Evolutionary conservation across 2,888 invertebrate species (phyloP), one percentile per base, ranked within the genome.

Genomic region (Agapostemon virescens): DNA sequence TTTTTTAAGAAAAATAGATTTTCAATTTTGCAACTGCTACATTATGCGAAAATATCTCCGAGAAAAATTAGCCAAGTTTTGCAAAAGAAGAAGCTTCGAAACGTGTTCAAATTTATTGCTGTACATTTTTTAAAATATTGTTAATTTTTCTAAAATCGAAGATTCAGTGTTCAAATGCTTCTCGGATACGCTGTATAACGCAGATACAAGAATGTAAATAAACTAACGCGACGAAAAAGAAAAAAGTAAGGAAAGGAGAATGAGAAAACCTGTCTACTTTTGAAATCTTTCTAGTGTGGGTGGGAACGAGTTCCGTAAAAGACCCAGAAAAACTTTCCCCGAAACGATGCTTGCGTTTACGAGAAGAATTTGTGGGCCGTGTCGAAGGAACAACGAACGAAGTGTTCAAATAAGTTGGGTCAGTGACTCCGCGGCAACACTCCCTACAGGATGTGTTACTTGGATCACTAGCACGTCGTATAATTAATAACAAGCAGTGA

Each of bases 401-500:
- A 80, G 79, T 84, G 83, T 83, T 85, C 71, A 66, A 82, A 82
- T 77, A 79, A 73, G 79, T 85, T 85, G 83, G 87, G 89, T 89
- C 89, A 89, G 85, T 90, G 90, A 90, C 89, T 87, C 82, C 73
- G 42, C 63, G 72, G 80, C 45, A 82, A 81, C 80, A 81, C 84
- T 88, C 82, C 88, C 88, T 88, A 88, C 90, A 90, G 90, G 90
- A 91, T 90, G 90, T 88, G 88, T 89, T 90, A 90, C 89, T 90
- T 89, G 84, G 88, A 87, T 87, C 85, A 84, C 82, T 84, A 81
- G 79, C 79, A 84, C 85, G 83, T 87, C 84, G 83, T 81, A 86
- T 86, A 90, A 90, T 89, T 88, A 86, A 88, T 88, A 88, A 84
- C 79, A 68, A 77, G 66, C 86, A 70, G 80, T 74, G 49, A 52